A percentile compares a stretch with the other conserved stretches of the same genome.
Evolutionary conservation across 2,888 invertebrate species (phyloP).

Genomic region (Melieria omissa): DNA sequence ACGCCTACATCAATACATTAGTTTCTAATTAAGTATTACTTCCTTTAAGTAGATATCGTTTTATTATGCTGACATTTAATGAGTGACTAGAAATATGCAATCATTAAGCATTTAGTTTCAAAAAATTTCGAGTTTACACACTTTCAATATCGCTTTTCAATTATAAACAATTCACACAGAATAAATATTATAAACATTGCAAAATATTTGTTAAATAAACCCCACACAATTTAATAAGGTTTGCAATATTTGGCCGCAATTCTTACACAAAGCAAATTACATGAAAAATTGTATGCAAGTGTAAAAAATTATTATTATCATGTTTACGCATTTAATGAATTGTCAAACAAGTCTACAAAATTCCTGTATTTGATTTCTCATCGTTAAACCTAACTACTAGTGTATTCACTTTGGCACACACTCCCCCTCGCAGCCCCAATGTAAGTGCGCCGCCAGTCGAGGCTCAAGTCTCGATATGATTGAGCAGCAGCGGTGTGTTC

Average conservation of each 20-base stretch:
- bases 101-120: constrained; percentile 17
- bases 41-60: too few species aligned
- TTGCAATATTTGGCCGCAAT: too few species aligned
- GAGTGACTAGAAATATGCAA: constrained; percentile 30
- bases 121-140: background rate
- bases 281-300: background rate
- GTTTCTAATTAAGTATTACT: too few species aligned
- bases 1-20: too few species aligned
- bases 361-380: constrained; percentile 30
- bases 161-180: background rate
- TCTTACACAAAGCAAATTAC: too few species aligned
- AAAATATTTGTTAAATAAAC: too few species aligned
- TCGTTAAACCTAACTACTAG: too few species aligned
- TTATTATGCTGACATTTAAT: background rate
- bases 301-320: constrained; percentile 14
- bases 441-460: too few species aligned
- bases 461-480: constrained; percentile 59
- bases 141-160: background rate
- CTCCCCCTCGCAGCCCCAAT: background rate
- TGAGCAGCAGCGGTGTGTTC: constrained; percentile 63
- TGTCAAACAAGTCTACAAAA: constrained; percentile 18
- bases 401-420: background rate
- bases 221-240: too few species aligned
- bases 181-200: too few species aligned
- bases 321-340: constrained; percentile 3